Conservation (phyloP, 2,888 invertebrate genomes). For the Folsomia candida region DNA sequence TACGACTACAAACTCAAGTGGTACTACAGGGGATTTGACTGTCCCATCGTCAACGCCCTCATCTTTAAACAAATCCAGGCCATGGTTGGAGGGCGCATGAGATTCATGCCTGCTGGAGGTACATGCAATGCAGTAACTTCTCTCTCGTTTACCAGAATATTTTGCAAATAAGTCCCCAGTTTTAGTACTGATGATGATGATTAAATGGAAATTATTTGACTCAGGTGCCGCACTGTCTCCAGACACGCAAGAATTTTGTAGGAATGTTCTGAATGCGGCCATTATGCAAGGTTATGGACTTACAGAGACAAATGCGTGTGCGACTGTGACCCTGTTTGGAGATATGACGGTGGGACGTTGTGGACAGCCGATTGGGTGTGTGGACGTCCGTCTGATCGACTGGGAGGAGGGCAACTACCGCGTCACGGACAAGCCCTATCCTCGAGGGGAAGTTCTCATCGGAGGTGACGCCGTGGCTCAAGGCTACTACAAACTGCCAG, state of each 20-base stretch:
- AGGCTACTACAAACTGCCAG: conserved; percentile 88
- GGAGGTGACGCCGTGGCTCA: conserved; percentile 82
- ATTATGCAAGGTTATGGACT: conserved; percentile 93
- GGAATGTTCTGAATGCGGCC: conserved; percentile 82
- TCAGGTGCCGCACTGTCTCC: conserved; percentile 78
- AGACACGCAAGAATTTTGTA: conserved; percentile 90
- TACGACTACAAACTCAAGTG: conserved; percentile 87
- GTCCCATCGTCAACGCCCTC: conserved; percentile 67
- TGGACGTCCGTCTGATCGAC: conserved; percentile 79
- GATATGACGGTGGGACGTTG: conserved; percentile 79
- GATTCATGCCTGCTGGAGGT: conserved; percentile 86
- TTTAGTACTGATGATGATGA: no score
- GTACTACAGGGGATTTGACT: conserved; percentile 75
- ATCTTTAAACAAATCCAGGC: conserved; percentile 62
- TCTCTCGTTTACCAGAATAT: neutral
- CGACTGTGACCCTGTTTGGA: conserved; percentile 55
- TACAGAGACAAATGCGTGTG: conserved; percentile 93
- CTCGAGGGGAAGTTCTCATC: conserved; percentile 72
- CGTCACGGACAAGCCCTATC: conserved; percentile 78
- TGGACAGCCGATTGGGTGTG: conserved; percentile 80
- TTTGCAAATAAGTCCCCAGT: no score
- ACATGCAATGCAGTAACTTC: no score
- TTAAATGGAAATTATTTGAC: neutral
- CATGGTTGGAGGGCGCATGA: conserved; percentile 82
- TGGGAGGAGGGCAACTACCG: conserved; percentile 93